Evolutionary conservation across 2,888 invertebrate genomes (phyloP).

Genomic region (Limnephilus auricula): DNA sequence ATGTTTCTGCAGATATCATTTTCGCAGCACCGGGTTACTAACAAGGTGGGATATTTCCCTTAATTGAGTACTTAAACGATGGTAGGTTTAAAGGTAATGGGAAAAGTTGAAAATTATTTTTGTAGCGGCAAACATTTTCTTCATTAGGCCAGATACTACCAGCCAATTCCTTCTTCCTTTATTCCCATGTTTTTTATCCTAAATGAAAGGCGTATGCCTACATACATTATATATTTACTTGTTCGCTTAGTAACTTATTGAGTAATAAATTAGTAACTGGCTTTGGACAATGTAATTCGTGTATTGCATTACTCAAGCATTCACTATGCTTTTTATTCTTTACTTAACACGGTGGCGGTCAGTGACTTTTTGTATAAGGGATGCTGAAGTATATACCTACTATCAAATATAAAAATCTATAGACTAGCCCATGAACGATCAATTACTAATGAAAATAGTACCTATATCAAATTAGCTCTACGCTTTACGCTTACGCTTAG

Average conservation of each 20-base stretch:
- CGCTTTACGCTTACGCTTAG: no score
- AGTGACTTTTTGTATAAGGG: no score
- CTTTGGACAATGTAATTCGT: background rate
- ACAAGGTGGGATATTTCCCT: background rate
- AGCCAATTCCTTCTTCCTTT: background rate
- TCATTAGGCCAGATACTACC: background rate
- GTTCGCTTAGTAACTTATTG: background rate
- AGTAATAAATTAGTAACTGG: no score
- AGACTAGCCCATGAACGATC: no score
- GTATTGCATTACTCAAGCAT: background rate
- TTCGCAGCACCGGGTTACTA: background rate
- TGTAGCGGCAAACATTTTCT: background rate
- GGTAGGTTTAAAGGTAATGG: background rate
- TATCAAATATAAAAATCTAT: no score
- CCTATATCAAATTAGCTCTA: no score
- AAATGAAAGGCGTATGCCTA: background rate
- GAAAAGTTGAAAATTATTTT: background rate
- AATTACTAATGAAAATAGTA: no score
- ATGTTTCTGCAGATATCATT: conserved; percentile 1
- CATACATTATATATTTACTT: background rate
- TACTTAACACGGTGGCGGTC: no score
- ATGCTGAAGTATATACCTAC: no score
- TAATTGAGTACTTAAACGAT: background rate
- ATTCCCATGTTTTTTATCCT: background rate
- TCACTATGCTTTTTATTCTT: no score